Conservation (phyloP, 2,888 invertebrate genomes). For the Eledone cirrhosa region DNA sequence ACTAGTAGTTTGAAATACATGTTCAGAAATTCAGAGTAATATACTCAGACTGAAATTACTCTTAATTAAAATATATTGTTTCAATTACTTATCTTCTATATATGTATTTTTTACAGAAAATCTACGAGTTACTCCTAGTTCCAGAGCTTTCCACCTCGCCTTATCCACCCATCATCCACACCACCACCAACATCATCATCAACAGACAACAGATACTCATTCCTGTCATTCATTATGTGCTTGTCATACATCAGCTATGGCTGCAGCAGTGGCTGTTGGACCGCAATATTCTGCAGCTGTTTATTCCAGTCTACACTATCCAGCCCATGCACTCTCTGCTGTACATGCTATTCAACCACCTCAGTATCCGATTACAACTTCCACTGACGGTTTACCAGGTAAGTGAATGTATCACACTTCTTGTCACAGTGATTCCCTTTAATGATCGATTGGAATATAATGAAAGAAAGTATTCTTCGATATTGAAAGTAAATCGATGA, state of each 20-base stretch:
- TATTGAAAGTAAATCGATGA: no score
- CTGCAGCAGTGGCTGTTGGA: constrained; percentile 18
- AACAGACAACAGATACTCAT: not conserved
- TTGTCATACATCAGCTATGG: constrained; percentile 1
- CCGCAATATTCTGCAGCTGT: constrained; percentile 29
- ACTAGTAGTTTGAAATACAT: no score
- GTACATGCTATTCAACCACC: constrained; percentile 58
- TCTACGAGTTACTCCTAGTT: constrained; percentile 10
- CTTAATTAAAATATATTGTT: no score
- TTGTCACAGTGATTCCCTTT: no score
- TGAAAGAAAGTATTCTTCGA: no score
- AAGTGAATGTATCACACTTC: constrained; percentile 18
- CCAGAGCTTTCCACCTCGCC: not conserved
- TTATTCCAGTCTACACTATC: constrained; percentile 36
- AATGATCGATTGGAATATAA: no score
- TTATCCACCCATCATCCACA: not conserved
- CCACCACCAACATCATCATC: not conserved
- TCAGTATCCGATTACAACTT: constrained; percentile 45
- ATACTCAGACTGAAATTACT: not conserved
- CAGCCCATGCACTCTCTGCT: constrained; percentile 48
- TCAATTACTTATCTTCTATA: no score
- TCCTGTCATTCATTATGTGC: constrained; percentile 16
- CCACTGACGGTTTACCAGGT: constrained; percentile 54
- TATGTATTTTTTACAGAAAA: constrained; percentile 25
- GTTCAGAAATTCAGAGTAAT: not conserved